Conservation (phyloP, 2,888 invertebrate genomes). For the Nomada fabriciana region DNA sequence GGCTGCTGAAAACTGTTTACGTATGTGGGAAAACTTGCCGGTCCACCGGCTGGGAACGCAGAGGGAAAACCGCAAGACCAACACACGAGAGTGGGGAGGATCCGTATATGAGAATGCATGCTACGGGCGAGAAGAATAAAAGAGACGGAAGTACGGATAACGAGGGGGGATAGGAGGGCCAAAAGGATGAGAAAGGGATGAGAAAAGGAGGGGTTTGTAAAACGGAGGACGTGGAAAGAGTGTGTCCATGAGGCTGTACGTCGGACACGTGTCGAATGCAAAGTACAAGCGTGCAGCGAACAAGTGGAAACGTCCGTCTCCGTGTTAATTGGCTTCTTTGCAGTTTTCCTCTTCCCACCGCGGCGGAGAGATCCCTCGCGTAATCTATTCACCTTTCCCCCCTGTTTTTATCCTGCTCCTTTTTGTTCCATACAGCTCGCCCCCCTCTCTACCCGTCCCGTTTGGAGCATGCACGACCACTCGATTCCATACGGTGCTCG, state of each 20-base stretch:
- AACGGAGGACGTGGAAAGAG: neutral
- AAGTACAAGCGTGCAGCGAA: constrained; percentile 38
- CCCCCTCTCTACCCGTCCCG: no score
- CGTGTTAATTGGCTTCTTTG: constrained; percentile 59
- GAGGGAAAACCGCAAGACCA: neutral
- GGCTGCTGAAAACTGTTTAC: constrained; percentile 52
- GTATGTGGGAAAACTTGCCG: constrained; percentile 42
- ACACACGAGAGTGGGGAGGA: neutral
- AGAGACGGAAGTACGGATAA: constrained; percentile 20
- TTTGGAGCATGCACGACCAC: neutral
- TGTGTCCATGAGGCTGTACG: neutral
- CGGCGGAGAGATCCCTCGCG: constrained; percentile 23
- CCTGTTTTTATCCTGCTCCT: neutral
- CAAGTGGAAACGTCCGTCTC: constrained; percentile 35
- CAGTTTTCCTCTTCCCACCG: constrained; percentile 1
- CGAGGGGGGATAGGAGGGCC: constrained; percentile 14
- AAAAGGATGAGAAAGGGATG: neutral
- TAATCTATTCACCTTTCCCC: constrained; percentile 40
- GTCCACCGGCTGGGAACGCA: constrained; percentile 15
- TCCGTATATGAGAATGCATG: no score
- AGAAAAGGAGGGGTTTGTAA: no score
- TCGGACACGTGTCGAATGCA: constrained; percentile 57
- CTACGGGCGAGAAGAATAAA: constrained; percentile 8
- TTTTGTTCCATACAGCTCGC: no score
- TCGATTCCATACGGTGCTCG: constrained; percentile 19